Evolutionary conservation across 2,888 invertebrate species (phyloP).

Genomic region (Colostygia pectinataria): DNA sequence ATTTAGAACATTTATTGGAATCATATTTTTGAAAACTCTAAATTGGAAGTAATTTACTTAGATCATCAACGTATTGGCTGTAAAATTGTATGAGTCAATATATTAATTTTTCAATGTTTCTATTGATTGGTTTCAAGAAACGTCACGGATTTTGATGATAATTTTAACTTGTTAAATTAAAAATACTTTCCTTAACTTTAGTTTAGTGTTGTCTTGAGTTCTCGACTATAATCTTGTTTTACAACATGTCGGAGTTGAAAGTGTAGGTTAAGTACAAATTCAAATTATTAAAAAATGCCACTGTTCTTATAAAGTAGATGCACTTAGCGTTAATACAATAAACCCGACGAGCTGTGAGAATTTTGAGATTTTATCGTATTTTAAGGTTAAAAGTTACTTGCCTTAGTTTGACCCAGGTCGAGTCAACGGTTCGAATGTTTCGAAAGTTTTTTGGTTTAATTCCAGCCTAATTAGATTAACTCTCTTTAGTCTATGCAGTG

Average conservation of each 20-base stretch:
- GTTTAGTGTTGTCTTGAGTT: slow-evolving; percentile 50
- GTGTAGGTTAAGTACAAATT: slow-evolving; percentile 82
- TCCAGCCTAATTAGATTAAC: slow-evolving; percentile 77
- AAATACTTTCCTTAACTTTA: slow-evolving; percentile 36
- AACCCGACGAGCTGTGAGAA: slow-evolving; percentile 83
- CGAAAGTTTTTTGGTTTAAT: slow-evolving; percentile 54
- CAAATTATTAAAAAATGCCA: slow-evolving; percentile 78
- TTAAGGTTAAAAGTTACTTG: slow-evolving; percentile 66
- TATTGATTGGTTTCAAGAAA: slow-evolving; percentile 38
- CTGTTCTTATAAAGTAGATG: slow-evolving; percentile 83
- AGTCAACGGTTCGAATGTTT: slow-evolving; percentile 43
- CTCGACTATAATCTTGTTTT: slow-evolving; percentile 54
- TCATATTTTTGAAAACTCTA: slow-evolving; percentile 81
- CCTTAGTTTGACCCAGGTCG: slow-evolving; percentile 67
- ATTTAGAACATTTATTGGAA: slow-evolving; percentile 80
- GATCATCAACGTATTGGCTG: slow-evolving; percentile 67
- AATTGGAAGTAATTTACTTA: slow-evolving; percentile 74
- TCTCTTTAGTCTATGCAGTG: slow-evolving; percentile 61
- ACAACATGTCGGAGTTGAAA: slow-evolving; percentile 56
- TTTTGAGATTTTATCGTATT: slow-evolving; percentile 83
- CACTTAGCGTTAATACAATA: slow-evolving; percentile 82
- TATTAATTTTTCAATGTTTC: slow-evolving; percentile 29
- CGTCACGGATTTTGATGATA: slow-evolving; percentile 33
- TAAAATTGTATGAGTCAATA: slow-evolving; percentile 29
- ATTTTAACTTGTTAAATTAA: slow-evolving; percentile 30